Evolutionary conservation across 2,888 invertebrate species (phyloP).

Genomic region (Mayetiola destructor): DNA sequence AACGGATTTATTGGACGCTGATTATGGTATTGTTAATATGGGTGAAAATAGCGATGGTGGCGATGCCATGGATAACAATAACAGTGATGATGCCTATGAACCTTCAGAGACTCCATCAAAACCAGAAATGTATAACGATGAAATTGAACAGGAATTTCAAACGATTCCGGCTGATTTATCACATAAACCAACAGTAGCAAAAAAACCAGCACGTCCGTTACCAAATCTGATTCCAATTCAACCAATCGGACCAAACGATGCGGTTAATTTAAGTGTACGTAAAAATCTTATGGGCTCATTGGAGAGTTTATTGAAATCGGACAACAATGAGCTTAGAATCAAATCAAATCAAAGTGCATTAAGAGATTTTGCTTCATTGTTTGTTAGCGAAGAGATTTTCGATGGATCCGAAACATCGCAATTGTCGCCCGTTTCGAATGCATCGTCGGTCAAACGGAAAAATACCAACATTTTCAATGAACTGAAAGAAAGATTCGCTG

Average conservation of each 20-base stretch:
- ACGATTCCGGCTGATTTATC: slow-evolving; percentile 31
- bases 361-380: slow-evolving; percentile 41
- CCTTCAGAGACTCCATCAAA: neutral
- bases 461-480: slow-evolving; percentile 70
- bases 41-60: slow-evolving; percentile 17
- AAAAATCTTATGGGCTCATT: neutral
- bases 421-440: slow-evolving; percentile 26
- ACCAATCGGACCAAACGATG: slow-evolving; percentile 32
- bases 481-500: slow-evolving; percentile 57
- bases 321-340: slow-evolving; percentile 34
- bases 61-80: slow-evolving; percentile 16
- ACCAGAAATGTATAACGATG: neutral
- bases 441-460: slow-evolving; percentile 28
- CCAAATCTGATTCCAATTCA: slow-evolving; percentile 63
- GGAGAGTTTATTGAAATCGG: neutral
- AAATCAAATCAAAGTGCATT: slow-evolving; percentile 37
- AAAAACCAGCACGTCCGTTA: slow-evolving; percentile 45
- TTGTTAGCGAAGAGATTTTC: slow-evolving; percentile 14
- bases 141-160: slow-evolving; percentile 28
- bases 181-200: slow-evolving; percentile 24
- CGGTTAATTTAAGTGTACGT: slow-evolving; percentile 29
- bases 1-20: slow-evolving; percentile 33
- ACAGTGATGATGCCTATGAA: slow-evolving; percentile 12
- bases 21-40: slow-evolving; percentile 10
- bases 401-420: slow-evolving; percentile 24